Percentiles rank a stretch among this genome's conserved stretches.
phyloP scores from a whole-genome alignment of 2,888 invertebrate genomes.

The Trissolcus japonicus region DNA sequence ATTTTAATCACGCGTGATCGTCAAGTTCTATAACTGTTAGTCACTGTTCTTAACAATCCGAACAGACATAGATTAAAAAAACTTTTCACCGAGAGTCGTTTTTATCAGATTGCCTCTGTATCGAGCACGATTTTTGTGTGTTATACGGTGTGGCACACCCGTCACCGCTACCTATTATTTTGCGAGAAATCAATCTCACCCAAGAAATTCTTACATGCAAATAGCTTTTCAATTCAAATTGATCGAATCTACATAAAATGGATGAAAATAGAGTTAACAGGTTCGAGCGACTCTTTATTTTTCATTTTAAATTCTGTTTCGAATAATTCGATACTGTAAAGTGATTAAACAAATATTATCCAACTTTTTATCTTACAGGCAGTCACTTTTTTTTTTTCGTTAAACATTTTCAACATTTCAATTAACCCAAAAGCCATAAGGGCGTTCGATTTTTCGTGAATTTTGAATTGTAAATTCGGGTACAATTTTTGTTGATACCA shows the following conservation, averaged over 20 bases:
- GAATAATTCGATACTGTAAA: neutral
- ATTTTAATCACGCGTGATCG: slow-evolving; percentile 3
- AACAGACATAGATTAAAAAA: slow-evolving; percentile 21
- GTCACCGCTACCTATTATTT: slow-evolving; percentile 26
- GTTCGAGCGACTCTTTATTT: neutral
- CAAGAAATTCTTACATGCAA: slow-evolving; percentile 13
- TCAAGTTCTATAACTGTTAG: slow-evolving; percentile 10
- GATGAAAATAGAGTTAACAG: slow-evolving; percentile 14
- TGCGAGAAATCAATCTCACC: slow-evolving; percentile 29
- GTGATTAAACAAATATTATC: no score
- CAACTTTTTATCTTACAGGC: no score
- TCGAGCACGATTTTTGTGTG: slow-evolving; percentile 13
- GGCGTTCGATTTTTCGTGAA: no score
- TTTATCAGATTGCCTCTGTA: slow-evolving; percentile 31
- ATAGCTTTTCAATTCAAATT: slow-evolving; percentile 4
- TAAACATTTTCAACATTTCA: no score
- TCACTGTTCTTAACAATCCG: slow-evolving; percentile 19
- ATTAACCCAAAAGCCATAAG: no score
- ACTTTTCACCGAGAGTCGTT: slow-evolving; percentile 11
- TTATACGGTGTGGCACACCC: slow-evolving; percentile 33
- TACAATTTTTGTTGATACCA: no score
- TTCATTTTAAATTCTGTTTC: neutral
- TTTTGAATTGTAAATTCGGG: no score
- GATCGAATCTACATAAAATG: slow-evolving; percentile 4
- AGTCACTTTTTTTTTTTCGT: no score